These are phyloP conservation scores for Ornithorhynchus anatinus DNA, from an alignment of 2,113 vertebrate genomes.

Conservation along the genomic window DNA sequence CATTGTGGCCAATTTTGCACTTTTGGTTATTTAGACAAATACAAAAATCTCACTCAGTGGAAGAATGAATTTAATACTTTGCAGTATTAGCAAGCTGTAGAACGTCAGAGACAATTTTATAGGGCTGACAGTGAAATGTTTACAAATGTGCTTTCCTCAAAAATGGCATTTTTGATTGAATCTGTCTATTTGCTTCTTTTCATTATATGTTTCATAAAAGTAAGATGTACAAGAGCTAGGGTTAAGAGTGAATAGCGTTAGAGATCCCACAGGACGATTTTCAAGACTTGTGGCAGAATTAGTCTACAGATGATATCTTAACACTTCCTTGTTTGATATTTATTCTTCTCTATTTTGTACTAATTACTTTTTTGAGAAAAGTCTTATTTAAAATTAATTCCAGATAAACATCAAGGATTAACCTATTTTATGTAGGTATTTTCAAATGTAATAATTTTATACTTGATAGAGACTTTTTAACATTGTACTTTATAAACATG, in stretches of 20 bases:
- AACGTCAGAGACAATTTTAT: background rate
- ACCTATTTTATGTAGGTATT: background rate
- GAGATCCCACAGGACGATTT: background rate
- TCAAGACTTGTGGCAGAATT: accelerated
- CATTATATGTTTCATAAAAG: background rate
- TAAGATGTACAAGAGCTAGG: background rate
- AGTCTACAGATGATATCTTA: accelerated
- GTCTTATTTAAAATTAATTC: background rate
- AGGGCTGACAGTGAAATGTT: background rate
- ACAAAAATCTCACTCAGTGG: accelerated
- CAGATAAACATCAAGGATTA: background rate
- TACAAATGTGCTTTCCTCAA: background rate
- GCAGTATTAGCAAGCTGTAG: too few relatives aligned
- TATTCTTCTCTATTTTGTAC: background rate
- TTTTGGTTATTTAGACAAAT: background rate
- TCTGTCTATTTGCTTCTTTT: background rate
- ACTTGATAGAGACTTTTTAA: background rate
- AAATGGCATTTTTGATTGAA: background rate
- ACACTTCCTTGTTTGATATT: background rate
- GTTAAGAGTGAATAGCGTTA: background rate
- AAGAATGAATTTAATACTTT: background rate
- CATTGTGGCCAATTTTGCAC: background rate
- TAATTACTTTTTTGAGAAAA: background rate
- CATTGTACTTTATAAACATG: background rate
- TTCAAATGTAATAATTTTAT: too few relatives aligned